These are phyloP conservation scores for Melanogrammus aeglefinus DNA, from an alignment of 2,797 vertebrate genomes.

Conservation along the genomic window DNA sequence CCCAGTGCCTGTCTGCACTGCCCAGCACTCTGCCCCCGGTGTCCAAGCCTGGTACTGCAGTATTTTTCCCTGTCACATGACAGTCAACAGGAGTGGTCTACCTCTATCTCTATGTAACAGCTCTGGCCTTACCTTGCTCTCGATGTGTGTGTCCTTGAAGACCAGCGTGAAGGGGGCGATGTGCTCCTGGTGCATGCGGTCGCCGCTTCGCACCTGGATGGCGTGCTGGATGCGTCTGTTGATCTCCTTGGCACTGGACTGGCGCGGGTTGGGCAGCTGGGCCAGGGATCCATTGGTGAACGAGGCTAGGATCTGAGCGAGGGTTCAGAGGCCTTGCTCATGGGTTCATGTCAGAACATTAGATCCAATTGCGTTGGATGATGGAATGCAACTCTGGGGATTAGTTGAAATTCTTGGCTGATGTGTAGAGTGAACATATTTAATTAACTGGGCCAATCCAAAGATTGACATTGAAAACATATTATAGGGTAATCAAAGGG, in stretches of 20 bases:
- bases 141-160: slow-evolving; percentile 76
- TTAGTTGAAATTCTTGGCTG: neutral
- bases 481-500: neutral
- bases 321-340: neutral
- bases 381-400: neutral
- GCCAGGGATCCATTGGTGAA: slow-evolving; percentile 69
- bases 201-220: slow-evolving; percentile 74
- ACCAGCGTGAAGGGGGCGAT: slow-evolving; percentile 68
- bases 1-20: too few relatives aligned
- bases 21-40: neutral
- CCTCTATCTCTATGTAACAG: too few relatives aligned
- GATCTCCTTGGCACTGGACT: slow-evolving; percentile 68
- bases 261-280: slow-evolving; percentile 49
- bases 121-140: slow-evolving; percentile 65
- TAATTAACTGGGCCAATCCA: neutral
- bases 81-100: too few relatives aligned
- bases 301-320: slow-evolving; percentile 71
- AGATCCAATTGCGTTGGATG: neutral
- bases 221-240: slow-evolving; percentile 76
- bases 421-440: neutral
- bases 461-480: neutral
- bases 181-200: slow-evolving; percentile 73
- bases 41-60: neutral
- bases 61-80: neutral
- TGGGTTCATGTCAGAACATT: slow-evolving; percentile 2